Conservation (phyloP, 2,113 vertebrate species). For the Ascaphus truei region DNA sequence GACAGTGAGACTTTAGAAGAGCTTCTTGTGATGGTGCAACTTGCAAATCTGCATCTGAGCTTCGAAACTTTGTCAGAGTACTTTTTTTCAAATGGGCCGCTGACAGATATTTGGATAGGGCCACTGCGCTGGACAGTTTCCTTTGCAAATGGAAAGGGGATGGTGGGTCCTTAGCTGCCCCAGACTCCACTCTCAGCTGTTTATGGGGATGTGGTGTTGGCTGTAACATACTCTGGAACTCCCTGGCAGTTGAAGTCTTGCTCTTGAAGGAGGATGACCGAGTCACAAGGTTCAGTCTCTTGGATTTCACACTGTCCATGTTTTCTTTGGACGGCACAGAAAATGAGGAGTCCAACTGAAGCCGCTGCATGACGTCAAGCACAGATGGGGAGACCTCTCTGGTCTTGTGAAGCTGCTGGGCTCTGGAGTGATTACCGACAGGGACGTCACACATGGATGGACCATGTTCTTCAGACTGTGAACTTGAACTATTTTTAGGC, state of each 20-base stretch:
- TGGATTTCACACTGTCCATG: neutral
- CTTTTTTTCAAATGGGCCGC: constrained; percentile 71
- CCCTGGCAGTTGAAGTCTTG: neutral
- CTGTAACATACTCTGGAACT: neutral
- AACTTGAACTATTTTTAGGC: neutral
- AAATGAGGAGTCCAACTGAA: constrained; percentile 6
- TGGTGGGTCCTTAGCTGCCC: neutral
- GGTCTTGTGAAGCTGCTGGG: neutral
- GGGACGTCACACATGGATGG: neutral
- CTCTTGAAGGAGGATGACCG: neutral
- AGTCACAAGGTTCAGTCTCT: neutral
- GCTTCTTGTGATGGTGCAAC: neutral
- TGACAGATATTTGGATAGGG: constrained; percentile 68
- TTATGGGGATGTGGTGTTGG: neutral
- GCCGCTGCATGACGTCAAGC: neutral
- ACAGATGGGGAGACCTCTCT: neutral
- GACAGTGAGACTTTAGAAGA: neutral
- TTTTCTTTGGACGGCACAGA: neutral
- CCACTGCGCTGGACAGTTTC: constrained; percentile 48
- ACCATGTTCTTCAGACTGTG: neutral
- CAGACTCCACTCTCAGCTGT: neutral
- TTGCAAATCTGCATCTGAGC: neutral
- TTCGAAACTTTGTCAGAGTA: constrained; percentile 10
- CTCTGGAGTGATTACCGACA: neutral
- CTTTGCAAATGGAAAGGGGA: constrained; percentile 25